Evolutionary conservation across 1,140 invertebrate species (phyloP), one percentile per base, ranked within the genome.

Genomic region (Trichonephila clavipes): DNA sequence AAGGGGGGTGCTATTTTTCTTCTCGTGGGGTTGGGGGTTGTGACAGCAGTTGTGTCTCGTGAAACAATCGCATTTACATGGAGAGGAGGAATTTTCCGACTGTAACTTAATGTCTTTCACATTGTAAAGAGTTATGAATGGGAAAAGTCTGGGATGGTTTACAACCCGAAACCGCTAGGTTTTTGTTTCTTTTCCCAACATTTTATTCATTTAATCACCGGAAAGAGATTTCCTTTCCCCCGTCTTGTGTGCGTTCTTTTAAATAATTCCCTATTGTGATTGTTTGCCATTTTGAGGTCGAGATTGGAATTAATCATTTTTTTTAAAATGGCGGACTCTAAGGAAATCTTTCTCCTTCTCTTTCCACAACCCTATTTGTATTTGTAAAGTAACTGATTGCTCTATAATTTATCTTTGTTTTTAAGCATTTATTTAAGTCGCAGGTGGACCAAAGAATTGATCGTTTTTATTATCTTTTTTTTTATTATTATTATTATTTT

Each of bases 1-100:
- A 14, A 6, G 44, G 81, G n/a, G 44, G 51, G 28, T 51, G 24
- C 21, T 58, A 58, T 24, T 51, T 59, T 85, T 85, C 82, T 85
- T 51, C 24, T 3, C 7, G 51, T n/a, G 58, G 24, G 58, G 82
- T 85, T 21, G 82, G 58, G n/a, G 58, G n/a, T 59, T 85, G n/a
- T 85, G 82, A 85, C 82, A 85, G 82, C 44, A 51, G 82, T 85
- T 85, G 58, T 85, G 82, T 85, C 82, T 85, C 44, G 44, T 51
- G 72, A 28, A 77, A 77, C 82, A 85, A 85, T 58, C 12, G 44
- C 58, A 85, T 85, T 85, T 85, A 85, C 51, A 85, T 85, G 34
- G 72, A 3, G 51, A 7, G 82, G n/a, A 6, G 21, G 24, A 59
- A 21, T 21, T n/a, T 58, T n/a, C 21, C 19, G 21, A 28, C 21